Evolutionary conservation across 2,113 vertebrate species (phyloP), one percentile per base, ranked within the genome.

Genomic region (Coregonus clupeaformis): DNA sequence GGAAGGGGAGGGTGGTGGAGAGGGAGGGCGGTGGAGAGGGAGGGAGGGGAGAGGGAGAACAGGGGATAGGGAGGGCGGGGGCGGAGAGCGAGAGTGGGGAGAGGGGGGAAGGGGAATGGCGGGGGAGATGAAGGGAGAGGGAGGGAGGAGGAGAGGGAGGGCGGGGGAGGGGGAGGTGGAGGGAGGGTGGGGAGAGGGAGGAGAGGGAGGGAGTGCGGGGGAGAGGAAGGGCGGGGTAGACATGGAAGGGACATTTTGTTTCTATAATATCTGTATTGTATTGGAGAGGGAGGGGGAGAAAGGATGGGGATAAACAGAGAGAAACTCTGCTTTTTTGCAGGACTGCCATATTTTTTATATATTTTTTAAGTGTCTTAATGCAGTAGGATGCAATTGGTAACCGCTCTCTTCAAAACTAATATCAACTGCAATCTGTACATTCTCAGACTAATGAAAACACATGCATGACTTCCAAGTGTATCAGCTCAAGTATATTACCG

Each of bases 41-140:
- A 73, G 49, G 64, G 29, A 42, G 49, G 4, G 25, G 55, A 59
- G 63, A 68, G 66, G 67, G 6, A 77, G 75, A n/a, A n/a, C n/a
- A n/a, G n/a, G n/a, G n/a, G n/a, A n/a, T n/a, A n/a, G n/a, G 69
- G 85, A 71, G 57, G 55, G 70, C 36, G 30, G 60, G 72, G 62
- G 66, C n/a, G n/a, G n/a, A n/a, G n/a, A 71, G 76, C 77, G 70
- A 66, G 65, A 77, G 29, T 45, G 20, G 45, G 42, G n/a, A 74
- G 65, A 72, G 52, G 6, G 32, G 32, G 29, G 68, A 63, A 55
- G 14, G 29, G 66, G 64, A 60, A 73, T 36, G 45, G 52, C 3
- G 69, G 67, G n/a, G 77, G 75, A 71, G n/a, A n/a, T n/a, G n/a
- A n/a, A n/a, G n/a, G n/a, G n/a, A n/a, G n/a, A n/a, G n/a, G n/a